A percentile compares a stretch with the other conserved stretches of the same genome.
Evolutionary conservation across 2,888 invertebrate genomes (phyloP).

Genomic region (Diabrotica balteata): DNA sequence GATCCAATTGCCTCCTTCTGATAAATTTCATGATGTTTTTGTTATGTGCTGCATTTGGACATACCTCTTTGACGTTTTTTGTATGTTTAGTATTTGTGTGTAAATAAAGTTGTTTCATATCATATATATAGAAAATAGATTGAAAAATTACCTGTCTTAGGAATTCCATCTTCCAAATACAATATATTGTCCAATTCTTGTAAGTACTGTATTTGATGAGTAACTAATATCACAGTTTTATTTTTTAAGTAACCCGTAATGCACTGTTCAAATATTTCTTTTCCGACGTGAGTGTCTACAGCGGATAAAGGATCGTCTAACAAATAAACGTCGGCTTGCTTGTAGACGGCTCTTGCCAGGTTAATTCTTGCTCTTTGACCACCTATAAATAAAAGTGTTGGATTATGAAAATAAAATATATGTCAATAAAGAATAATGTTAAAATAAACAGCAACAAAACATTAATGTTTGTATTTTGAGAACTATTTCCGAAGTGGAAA

Average conservation of each 20-base stretch:
- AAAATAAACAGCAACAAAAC: background rate
- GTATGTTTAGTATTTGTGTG: too few relatives aligned
- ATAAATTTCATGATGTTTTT: too few relatives aligned
- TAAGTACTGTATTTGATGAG: constrained; percentile 77
- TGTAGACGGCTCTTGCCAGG: constrained; percentile 86
- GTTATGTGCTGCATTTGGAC: too few relatives aligned
- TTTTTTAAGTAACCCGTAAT: constrained; percentile 71
- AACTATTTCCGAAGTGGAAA: background rate
- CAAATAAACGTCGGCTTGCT: constrained; percentile 84
- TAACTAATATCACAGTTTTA: constrained; percentile 78
- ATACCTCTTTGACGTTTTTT: too few relatives aligned
- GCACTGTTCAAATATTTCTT: constrained; percentile 86
- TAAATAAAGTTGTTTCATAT: too few relatives aligned
- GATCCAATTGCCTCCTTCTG: too few relatives aligned
- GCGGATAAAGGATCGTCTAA: constrained; percentile 92
- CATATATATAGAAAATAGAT: background rate
- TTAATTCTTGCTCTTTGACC: constrained; percentile 90
- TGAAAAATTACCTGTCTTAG: constrained; percentile 62
- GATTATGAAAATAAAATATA: background rate
- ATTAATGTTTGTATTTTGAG: too few relatives aligned
- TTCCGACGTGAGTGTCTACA: constrained; percentile 91
- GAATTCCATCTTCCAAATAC: constrained; percentile 66
- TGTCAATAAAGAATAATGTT: background rate
- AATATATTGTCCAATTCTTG: constrained; percentile 68
- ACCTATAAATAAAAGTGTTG: constrained; percentile 48